Evolutionary conservation across 2,797 vertebrate species (phyloP).

Genomic region (Loriculus beryllinus): DNA sequence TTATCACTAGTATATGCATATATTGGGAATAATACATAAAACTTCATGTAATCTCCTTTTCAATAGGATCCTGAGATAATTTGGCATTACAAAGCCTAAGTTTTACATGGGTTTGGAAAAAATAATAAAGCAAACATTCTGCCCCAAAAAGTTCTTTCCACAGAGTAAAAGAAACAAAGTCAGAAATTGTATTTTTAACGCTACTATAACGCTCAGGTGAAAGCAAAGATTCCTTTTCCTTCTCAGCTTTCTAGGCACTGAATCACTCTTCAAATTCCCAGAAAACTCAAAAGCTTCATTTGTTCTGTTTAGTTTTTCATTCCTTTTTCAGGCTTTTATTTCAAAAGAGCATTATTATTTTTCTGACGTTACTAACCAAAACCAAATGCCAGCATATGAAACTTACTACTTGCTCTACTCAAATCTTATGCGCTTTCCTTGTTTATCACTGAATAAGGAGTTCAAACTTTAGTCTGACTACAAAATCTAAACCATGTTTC

Average conservation of each 20-base stretch:
- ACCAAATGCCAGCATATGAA: slow-evolving; percentile 8
- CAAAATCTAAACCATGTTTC: slow-evolving; percentile 18
- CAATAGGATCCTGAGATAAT: background rate
- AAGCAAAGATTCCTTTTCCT: slow-evolving; percentile 34
- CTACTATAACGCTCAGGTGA: background rate
- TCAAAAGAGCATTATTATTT: slow-evolving; percentile 11
- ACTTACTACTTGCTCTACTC: background rate
- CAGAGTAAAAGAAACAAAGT: background rate
- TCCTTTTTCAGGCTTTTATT: background rate
- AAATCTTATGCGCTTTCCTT: background rate
- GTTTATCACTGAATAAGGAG: slow-evolving; percentile 16
- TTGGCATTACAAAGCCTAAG: background rate
- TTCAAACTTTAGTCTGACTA: slow-evolving; percentile 22
- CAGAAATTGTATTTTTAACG: background rate
- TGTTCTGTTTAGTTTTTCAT: slow-evolving; percentile 20
- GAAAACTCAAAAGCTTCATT: slow-evolving; percentile 41
- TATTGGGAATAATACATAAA: background rate
- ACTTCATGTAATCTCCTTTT: background rate
- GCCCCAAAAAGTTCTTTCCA: background rate
- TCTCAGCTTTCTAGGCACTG: slow-evolving; percentile 23
- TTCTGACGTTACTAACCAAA: slow-evolving; percentile 29
- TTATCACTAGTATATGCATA: background rate
- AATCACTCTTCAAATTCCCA: background rate
- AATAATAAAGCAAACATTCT: background rate
- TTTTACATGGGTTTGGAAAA: background rate